Evolutionary conservation across 2,888 invertebrate genomes (phyloP).

Genomic region (Taphrorychus bicolor): DNA sequence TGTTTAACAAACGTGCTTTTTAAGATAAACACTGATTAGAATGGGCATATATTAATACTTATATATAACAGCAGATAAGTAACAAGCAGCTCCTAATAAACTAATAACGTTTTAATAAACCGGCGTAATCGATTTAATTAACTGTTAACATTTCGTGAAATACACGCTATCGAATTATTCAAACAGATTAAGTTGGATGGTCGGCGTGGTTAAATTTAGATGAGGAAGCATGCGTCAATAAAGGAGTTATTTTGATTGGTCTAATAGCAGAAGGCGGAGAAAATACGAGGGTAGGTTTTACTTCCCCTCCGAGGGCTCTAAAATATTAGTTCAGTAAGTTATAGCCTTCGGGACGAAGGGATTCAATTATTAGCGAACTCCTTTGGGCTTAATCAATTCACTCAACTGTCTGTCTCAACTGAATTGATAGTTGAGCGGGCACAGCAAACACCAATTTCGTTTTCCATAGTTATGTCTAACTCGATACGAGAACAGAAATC

Average conservation of each 20-base stretch:
- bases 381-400: constrained; percentile 13
- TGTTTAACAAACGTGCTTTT: constrained; percentile 48
- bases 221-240: constrained; percentile 48
- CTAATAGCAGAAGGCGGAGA: constrained; percentile 33
- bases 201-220: constrained; percentile 53
- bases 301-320: constrained; percentile 35
- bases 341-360: constrained; percentile 24
- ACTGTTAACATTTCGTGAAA: constrained; percentile 48
- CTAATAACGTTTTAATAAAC: constrained; percentile 51
- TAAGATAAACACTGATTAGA: constrained; percentile 46
- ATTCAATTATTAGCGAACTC: constrained; percentile 23
- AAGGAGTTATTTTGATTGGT: constrained; percentile 33
- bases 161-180: constrained; percentile 41
- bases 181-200: constrained; percentile 49
- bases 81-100: constrained; percentile 50
- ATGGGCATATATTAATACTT: constrained; percentile 47
- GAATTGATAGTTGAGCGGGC: background rate
- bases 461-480: constrained; percentile 28
- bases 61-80: constrained; percentile 54
- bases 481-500: constrained; percentile 52
- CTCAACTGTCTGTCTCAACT: background rate
- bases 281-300: constrained; percentile 34
- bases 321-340: constrained; percentile 38
- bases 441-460: background rate
- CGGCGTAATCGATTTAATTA: constrained; percentile 53